Conservation (phyloP, 37 sponge, comb jelly and placozoan genomes). For the Halichondria panicea region DNA sequence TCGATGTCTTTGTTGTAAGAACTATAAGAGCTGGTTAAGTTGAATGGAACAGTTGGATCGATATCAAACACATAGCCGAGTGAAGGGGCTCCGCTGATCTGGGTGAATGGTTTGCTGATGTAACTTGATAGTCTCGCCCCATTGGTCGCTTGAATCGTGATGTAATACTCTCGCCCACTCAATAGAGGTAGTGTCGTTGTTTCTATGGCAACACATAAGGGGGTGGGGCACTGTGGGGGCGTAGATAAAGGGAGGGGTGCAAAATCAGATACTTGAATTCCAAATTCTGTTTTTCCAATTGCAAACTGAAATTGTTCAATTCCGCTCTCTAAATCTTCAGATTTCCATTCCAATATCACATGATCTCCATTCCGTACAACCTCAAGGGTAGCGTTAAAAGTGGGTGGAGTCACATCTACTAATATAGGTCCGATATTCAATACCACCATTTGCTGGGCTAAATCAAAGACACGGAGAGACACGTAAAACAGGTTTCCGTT, state of each 20-base stretch:
- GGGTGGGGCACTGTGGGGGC: constrained; percentile 10
- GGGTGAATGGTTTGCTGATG: constrained; percentile 8
- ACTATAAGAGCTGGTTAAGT: not conserved
- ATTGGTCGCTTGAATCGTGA: constrained; percentile 55
- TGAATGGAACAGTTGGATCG: not conserved
- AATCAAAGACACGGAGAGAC: constrained; percentile 36
- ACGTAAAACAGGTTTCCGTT: constrained; percentile 43
- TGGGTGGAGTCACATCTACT: constrained; percentile 70
- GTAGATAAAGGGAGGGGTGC: constrained; percentile 13
- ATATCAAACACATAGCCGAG: constrained; percentile 35
- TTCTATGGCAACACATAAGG: constrained; percentile 49
- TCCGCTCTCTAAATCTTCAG: no score
- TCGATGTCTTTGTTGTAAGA: constrained; percentile 41
- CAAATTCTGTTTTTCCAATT: constrained; percentile 51
- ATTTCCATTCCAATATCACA: constrained; percentile 51
- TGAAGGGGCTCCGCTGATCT: not conserved
- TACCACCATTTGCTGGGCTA: constrained; percentile 13
- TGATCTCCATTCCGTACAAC: constrained; percentile 3
- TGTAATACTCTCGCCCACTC: constrained; percentile 30
- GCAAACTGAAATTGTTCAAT: constrained; percentile 12
- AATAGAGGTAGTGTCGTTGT: constrained; percentile 16
- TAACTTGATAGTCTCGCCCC: constrained; percentile 34
- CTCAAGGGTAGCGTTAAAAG: constrained; percentile 38
- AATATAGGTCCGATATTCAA: constrained; percentile 67
- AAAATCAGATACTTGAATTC: constrained; percentile 20